Conservation (phyloP, 2,797 vertebrate species). For the Emys orbicularis region DNA sequence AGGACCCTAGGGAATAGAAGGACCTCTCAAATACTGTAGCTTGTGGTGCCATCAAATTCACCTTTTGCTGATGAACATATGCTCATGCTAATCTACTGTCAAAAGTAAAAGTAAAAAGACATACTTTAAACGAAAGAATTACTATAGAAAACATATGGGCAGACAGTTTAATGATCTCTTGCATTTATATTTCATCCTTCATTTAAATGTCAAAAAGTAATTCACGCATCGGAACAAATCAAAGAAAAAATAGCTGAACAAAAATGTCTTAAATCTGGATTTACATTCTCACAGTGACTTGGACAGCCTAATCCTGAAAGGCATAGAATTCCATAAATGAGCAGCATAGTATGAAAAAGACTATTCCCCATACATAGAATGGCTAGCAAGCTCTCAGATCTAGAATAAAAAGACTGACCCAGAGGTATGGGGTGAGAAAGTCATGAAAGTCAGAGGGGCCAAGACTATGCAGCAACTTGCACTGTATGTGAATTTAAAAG, state of each 20-base stretch:
- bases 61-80: background rate
- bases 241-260: background rate
- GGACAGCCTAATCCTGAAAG: slow-evolving; percentile 26
- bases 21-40: rapidly evolving
- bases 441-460: background rate
- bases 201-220: background rate
- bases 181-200: slow-evolving; percentile 34
- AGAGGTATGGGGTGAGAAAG: background rate
- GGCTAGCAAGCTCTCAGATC: background rate
- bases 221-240: slow-evolving; percentile 24
- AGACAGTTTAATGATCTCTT: slow-evolving; percentile 20
- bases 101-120: background rate
- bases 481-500: background rate
- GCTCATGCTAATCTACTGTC: background rate
- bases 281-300: slow-evolving; percentile 17
- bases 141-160: background rate
- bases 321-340: slow-evolving; percentile 11
- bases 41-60: background rate
- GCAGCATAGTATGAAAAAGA: background rate
- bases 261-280: background rate
- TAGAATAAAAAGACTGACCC: background rate
- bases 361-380: background rate
- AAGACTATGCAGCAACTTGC: background rate
- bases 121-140: slow-evolving; percentile 20
- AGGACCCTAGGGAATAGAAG: background rate